These are phyloP conservation scores for Gnathonemus longibarbis DNA, from an alignment of 2,113 vertebrate genomes.

Conservation along the genomic window DNA sequence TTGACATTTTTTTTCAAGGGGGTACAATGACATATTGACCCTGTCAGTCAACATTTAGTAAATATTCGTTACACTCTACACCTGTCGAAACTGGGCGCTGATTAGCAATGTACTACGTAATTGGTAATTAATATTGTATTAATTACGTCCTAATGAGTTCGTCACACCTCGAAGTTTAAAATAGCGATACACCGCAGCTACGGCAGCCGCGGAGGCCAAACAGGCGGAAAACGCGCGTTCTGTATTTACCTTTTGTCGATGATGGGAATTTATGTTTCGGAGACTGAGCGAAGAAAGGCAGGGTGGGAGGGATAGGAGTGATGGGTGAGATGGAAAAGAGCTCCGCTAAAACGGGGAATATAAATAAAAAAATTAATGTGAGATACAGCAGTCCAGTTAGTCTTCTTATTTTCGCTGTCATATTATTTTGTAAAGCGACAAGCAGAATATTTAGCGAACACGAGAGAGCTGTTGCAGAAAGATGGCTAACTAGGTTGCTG, in stretches of 20 bases:
- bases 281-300: background rate
- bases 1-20: background rate
- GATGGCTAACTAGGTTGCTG: background rate
- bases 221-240: conserved; percentile 3
- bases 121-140: background rate
- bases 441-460: background rate
- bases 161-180: background rate
- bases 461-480: background rate
- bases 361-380: background rate
- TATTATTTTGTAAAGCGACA: background rate
- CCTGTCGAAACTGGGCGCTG: background rate
- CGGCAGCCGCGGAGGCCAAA: conserved; percentile 7
- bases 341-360: background rate
- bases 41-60: background rate
- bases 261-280: conserved; percentile 1
- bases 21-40: background rate
- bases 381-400: background rate
- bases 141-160: background rate
- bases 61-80: background rate
- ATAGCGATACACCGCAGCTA: background rate
- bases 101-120: background rate
- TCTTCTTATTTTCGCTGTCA: background rate
- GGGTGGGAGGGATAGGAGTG: conserved; percentile 13
- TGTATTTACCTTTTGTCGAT: conserved; percentile 28
- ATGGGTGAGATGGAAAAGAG: conserved; percentile 9